Base-by-base conservation (phyloP, 2,888 invertebrate species). In the Thymelicus lineola region DNA sequence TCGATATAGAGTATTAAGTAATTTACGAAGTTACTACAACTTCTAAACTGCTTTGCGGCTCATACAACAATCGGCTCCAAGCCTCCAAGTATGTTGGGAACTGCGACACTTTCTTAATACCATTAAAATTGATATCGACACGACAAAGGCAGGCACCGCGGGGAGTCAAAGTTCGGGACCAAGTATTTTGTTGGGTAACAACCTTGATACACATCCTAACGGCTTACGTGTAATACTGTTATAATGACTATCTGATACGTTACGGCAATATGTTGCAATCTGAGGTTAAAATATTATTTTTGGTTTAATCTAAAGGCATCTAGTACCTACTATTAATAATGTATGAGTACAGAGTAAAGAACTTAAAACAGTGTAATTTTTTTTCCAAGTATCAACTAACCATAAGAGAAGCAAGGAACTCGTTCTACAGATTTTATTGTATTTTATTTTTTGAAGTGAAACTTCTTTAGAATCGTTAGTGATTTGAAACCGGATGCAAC, bases 101-200 rank as follows among this genome's bases (percentile, higher is more conserved):
- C 57, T 69, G 20, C 20, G 58, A 45, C 55, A 58, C 68, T 69
- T 61, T 61, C 62, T 55, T 67, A 48, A 60, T 57, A 68, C 68
- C 50, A 72, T 68, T 70, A 65, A 70, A 75, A 74, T 73, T 72
- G 75, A 76, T 74, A 72, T 76, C 74, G 71, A 77, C 75, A 73
- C 66, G 74, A 73, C 74, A 76, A 72, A 74, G 76, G 76, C 73
- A 67, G 74, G 72, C 72, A 62, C 73, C 64, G 71, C 71, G 71
- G 58, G 72, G 66, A 71, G 76, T 74, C 73, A 76, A 68, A 74
- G 75, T 74, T 76, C 74, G 72, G 62, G 62, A 69, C 42, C 64
- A 64, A 70, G 48, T 59, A 64, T 70, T 28, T 70, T 70, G 59
- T 70, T 50, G 50, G 50, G n/a, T 67, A 53, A 67, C 66, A 60